Conservation (phyloP, 1,140 invertebrate genomes). For the Pissodes strobi region DNA sequence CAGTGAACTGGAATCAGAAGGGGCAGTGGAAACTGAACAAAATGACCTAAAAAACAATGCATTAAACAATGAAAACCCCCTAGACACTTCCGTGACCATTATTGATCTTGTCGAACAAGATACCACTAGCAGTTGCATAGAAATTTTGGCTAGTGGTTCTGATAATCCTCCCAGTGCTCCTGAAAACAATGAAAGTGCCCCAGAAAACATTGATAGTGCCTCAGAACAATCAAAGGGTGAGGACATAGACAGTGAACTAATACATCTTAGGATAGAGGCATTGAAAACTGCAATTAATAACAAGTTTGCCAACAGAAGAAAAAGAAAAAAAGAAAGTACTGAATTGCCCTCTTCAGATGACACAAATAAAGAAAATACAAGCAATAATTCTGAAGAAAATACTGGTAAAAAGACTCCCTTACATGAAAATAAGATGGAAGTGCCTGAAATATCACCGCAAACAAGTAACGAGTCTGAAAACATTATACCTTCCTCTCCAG, state of each 20-base stretch:
- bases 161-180: constrained; percentile 1
- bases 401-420: background rate
- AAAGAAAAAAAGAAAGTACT: constrained; percentile 38
- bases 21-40: background rate
- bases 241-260: constrained; percentile 47
- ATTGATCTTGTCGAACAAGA: background rate
- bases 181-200: background rate
- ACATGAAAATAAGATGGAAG: background rate
- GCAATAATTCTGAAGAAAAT: constrained; percentile 28
- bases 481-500: constrained; percentile 30
- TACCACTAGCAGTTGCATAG: background rate
- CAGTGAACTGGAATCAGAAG: background rate
- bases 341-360: constrained; percentile 18
- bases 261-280: constrained; percentile 49
- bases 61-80: background rate
- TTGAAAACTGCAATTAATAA: constrained; percentile 51
- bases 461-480: background rate
- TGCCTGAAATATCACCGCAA: background rate
- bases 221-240: constrained; percentile 18
- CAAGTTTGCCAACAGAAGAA: constrained; percentile 48
- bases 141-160: background rate
- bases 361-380: constrained; percentile 44
- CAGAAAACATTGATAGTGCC: constrained; percentile 17
- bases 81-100: background rate
- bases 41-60: background rate